These are phyloP conservation scores for Pseudolycoriella hygida DNA, from an alignment of 2,888 invertebrate genomes.

Conservation along the genomic window DNA sequence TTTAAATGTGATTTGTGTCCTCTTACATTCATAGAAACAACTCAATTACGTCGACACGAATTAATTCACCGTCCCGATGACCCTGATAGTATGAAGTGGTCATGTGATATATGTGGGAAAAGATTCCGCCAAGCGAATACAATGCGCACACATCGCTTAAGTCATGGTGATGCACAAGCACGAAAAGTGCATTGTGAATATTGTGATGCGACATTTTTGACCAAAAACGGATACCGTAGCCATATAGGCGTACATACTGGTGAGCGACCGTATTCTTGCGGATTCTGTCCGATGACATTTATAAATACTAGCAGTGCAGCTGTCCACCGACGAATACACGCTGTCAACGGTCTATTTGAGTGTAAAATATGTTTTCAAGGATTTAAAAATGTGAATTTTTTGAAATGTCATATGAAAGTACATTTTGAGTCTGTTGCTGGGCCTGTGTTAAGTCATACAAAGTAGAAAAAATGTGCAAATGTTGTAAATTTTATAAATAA, in stretches of 20 bases:
- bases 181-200: neutral
- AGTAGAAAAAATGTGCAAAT: neutral
- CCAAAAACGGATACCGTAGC: neutral
- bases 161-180: neutral
- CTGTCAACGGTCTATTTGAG: neutral
- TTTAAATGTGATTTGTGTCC: neutral
- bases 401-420: neutral
- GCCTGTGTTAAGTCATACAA: neutral
- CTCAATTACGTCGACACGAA: neutral
- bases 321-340: neutral
- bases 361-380: neutral
- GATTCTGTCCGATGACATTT: neutral
- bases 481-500: neutral
- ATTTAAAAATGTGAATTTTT: neutral
- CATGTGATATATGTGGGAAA: neutral
- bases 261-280: neutral
- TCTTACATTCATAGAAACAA: neutral
- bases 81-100: neutral
- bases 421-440: neutral
- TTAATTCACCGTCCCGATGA: neutral
- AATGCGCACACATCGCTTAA: neutral
- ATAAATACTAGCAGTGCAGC: neutral
- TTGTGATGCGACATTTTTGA: neutral
- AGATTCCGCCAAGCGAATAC: neutral
- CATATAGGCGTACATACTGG: neutral